Percentiles rank a stretch among this genome's conserved stretches.
phyloP scores from a whole-genome alignment of 1,140 invertebrate species.

The Drosophila kanapiae region DNA sequence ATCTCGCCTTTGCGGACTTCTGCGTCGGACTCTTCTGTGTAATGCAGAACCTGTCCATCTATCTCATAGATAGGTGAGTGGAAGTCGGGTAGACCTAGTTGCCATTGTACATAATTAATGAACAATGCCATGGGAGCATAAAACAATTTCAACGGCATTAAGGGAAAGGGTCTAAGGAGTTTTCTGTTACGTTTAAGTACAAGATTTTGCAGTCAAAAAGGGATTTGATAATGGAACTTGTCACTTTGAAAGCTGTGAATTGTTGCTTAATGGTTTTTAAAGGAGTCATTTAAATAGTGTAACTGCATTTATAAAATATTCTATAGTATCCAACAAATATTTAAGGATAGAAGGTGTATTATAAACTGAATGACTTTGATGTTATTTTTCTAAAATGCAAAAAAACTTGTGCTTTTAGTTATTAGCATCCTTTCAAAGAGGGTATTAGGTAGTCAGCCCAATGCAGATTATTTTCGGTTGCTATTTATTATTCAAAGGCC shows the following conservation, averaged over 20 bases:
- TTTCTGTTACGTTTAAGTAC: not conserved
- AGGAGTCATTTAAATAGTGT: no score
- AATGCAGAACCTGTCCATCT: conserved; percentile 92
- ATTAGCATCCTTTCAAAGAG: not conserved
- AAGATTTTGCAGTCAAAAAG: not conserved
- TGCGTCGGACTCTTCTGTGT: conserved; percentile 95
- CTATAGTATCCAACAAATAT: no score
- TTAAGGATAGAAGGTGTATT: no score
- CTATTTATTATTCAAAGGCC: conserved; percentile 42
- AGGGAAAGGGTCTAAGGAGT: not conserved
- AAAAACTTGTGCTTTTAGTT: not conserved
- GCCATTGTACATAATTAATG: conserved; percentile 19
- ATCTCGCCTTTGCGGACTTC: conserved; percentile 93
- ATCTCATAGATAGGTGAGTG: conserved; percentile 90
- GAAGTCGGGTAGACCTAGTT: not conserved
- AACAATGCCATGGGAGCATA: not conserved
- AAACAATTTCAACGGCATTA: not conserved
- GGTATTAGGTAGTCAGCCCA: conserved; percentile 5
- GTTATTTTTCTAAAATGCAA: not conserved
- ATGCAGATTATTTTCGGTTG: conserved; percentile 3
- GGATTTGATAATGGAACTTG: rapidly evolving
- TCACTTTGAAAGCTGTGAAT: no score
- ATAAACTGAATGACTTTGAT: not conserved
- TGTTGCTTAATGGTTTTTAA: not conserved
- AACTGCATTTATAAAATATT: no score